Evolutionary conservation across 2,888 invertebrate genomes (phyloP).

Genomic region (Ochropacha duplaris): DNA sequence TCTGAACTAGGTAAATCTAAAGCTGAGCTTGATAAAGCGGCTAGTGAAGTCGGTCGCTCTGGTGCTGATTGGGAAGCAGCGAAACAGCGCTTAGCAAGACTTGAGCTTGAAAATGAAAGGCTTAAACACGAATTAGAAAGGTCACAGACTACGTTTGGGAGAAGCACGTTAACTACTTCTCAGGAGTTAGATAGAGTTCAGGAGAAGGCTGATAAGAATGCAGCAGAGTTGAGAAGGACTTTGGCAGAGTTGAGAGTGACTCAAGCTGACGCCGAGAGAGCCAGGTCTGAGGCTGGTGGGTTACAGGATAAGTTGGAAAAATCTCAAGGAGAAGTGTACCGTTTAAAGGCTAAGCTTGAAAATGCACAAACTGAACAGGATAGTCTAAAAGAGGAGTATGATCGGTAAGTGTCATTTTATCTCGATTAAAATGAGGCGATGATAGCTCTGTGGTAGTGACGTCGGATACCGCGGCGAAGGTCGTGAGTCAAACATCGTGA

Average conservation of each 20-base stretch:
- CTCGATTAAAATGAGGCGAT: not conserved
- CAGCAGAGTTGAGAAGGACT: conserved; percentile 92
- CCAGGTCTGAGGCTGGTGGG: conserved; percentile 90
- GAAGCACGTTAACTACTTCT: conserved; percentile 90
- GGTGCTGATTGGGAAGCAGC: conserved; percentile 95
- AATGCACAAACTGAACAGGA: conserved; percentile 98
- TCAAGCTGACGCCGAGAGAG: conserved; percentile 94
- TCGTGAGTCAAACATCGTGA: too few species aligned
- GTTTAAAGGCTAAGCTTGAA: conserved; percentile 95
- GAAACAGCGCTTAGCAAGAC: conserved; percentile 90
- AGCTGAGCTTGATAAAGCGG: conserved; percentile 95
- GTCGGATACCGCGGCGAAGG: too few species aligned
- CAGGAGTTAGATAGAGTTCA: conserved; percentile 92
- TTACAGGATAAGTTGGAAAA: conserved; percentile 96
- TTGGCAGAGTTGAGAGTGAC: conserved; percentile 96
- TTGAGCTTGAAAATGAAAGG: conserved; percentile 95
- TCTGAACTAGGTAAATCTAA: conserved; percentile 97
- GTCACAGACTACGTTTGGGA: conserved; percentile 92
- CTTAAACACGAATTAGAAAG: conserved; percentile 93
- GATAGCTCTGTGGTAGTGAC: too few species aligned
- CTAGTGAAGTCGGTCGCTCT: conserved; percentile 93
- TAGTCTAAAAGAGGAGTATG: conserved; percentile 95
- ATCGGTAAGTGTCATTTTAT: conserved; percentile 74
- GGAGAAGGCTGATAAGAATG: conserved; percentile 92
- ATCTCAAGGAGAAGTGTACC: conserved; percentile 96